Base-by-base conservation (phyloP, 2,113 vertebrate species). In the Corythornis madagascariensis region DNA sequence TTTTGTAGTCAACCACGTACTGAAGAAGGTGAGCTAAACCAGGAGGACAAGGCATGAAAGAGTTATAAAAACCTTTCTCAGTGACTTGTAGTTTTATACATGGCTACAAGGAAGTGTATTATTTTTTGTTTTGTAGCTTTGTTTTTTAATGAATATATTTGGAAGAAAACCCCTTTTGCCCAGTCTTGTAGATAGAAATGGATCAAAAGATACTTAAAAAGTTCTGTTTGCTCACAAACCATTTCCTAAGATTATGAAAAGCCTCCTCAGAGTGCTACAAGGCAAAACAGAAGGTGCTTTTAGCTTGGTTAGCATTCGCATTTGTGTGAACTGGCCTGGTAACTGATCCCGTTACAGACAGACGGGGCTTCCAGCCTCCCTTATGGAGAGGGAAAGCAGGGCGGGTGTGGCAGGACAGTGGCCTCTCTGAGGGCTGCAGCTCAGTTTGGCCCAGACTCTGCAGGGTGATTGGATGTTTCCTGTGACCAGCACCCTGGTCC, bases 381-480 rank as follows among this genome's bases (percentile, higher is more conserved):
- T 47, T 38, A 6, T 1, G 2, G 61, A 19, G 40, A 24, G 19
- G 2, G 5, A 50, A 21, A 50, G 72, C 64, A 16, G 79, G 31
- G 52, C 24, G 42, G 72, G 12, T 48, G 74, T 16, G 78, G 85
- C 21, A 35, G 59, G 43, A 5, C 78, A 22, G 70, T n/a, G 19
- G 13, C 57, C 28, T 7, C 18, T 16, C 42, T 4, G 69, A 4
- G 13, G 65, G 65, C 4, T 17, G 16, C 0, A 1, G 28, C 83
- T 60, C 0, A 1, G 11, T 13, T 72, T 47, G 67, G n/a, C 74
- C 25, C 19, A 53, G 31, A 7, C 73, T 76, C 84, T 17, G 26
- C 1, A 2, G 60, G 43, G 38, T 10, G 71, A 0, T 28, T 7
- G 28, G 55, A 0, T 16, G 2, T 12, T 6, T 9, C 7, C 40